Evolutionary conservation across 1,140 invertebrate species (phyloP), one percentile per base, ranked within the genome.

Genomic region (Apocrypta bakeri): DNA sequence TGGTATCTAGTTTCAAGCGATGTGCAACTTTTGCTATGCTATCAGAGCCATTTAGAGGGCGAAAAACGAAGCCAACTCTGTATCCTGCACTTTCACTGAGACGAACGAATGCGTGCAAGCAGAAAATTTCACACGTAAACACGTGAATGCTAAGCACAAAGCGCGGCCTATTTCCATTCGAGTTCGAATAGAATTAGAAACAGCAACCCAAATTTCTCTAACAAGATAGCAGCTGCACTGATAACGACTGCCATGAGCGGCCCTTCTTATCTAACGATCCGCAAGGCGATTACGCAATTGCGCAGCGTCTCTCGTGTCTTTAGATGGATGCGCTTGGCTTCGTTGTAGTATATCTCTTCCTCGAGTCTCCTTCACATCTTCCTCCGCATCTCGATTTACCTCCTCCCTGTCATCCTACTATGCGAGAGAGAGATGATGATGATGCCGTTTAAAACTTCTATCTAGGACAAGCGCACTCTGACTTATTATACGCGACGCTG

Each of bases 401-500:
- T 77, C 37, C 63, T 68, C 80, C 17, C 64, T 75, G 48, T 31
- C 72, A 37, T 79, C 72, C 82, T 73, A 79, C 80, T 79, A 81
- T 73, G 84, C 84, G 74, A 82, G 77, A 61, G 27, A 75, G 48
- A 75, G 25, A 12, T 17, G 78, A 69, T 78, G 73, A 83, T 83
- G 83, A 83, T 84, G 81, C 83, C 85, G 21, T 73, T 73, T 42
- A 73, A 42, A 73, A 82, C 83, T 72, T 84, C 84, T 84, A 84
- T 85, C 83, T 86, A 80, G 85, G 76, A 84, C 85, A 29, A 56
- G 37, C 25, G 25, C 24, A 11, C 61, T 68, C 78, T 27, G 63
- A 69, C 84, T 75, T 83, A 85, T 86, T 85, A 86, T 86, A 83
- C 21, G 33, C 6, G 21, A 11, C 33, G 21, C 25, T 33, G 33